Percentiles rank a stretch among this genome's conserved stretches.
Conservation (phyloP, 2,888 invertebrate species). For the Chironomus tentans region DNA sequence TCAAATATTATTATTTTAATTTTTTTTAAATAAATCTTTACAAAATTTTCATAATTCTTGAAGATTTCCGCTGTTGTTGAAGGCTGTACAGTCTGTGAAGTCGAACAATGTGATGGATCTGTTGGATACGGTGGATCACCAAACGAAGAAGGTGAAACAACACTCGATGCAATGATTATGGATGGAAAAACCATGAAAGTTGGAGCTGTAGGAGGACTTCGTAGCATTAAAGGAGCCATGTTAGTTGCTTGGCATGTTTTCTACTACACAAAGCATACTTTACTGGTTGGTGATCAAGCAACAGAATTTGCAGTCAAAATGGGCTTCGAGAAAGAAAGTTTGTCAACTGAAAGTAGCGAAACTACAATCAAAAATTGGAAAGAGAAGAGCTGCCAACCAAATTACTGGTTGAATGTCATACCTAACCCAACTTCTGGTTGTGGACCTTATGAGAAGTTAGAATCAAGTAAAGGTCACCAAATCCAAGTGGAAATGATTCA, state of each 20-base stretch:
- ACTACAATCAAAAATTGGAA: conserved; percentile 70
- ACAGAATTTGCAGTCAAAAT: conserved; percentile 80
- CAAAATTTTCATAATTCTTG: conserved; percentile 39
- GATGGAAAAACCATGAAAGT: conserved; percentile 80
- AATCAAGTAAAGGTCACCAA: conserved; percentile 32
- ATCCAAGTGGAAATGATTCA: conserved; percentile 28
- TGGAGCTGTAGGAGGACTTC: conserved; percentile 79
- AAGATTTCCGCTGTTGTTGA: conserved; percentile 78
- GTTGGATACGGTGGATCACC: conserved; percentile 97
- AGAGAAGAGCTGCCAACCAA: conserved; percentile 79
- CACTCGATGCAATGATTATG: conserved; percentile 94
- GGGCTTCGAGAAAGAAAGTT: conserved; percentile 72
- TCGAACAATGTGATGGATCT: conserved; percentile 78
- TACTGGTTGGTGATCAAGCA: conserved; percentile 83
- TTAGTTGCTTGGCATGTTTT: conserved; percentile 87
- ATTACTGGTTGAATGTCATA: conserved; percentile 87
- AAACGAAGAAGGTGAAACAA: conserved; percentile 93
- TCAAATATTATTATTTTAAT: too few relatives aligned
- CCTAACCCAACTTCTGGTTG: conserved; percentile 73
- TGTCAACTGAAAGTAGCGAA: conserved; percentile 63
- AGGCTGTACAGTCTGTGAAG: conserved; percentile 80
- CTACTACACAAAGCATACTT: conserved; percentile 79
- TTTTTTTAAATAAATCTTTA: too few relatives aligned
- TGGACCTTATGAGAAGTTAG: conserved; percentile 66
- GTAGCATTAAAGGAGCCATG: conserved; percentile 75